Evolutionary conservation across 1,140 invertebrate species (phyloP).

Genomic region (Ostrea denselamellosa): DNA sequence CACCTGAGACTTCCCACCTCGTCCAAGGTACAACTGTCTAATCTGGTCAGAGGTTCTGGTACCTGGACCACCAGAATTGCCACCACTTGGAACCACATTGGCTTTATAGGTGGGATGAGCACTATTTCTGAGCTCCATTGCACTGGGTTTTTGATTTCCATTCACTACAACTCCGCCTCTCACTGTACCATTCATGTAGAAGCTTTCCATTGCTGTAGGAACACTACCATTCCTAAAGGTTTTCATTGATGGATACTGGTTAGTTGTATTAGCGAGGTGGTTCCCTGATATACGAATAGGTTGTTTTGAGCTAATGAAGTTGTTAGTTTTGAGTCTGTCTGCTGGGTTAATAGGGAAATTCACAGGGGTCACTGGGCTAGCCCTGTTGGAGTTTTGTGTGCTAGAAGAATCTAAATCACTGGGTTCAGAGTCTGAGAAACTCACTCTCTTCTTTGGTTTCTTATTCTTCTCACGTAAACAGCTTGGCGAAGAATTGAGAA

Average conservation of each 20-base stretch:
- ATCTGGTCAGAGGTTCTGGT: conserved; percentile 31
- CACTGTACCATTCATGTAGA: conserved; percentile 33
- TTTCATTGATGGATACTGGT: conserved; percentile 6
- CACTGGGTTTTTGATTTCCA: conserved; percentile 39
- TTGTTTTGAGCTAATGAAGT: background rate
- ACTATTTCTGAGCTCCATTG: conserved; percentile 39
- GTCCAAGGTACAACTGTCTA: conserved; percentile 35
- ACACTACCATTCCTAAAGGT: conserved; percentile 7
- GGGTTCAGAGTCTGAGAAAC: conserved; percentile 68
- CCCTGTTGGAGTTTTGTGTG: conserved; percentile 24
- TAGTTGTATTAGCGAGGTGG: background rate
- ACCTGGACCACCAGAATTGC: background rate
- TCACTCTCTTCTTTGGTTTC: conserved; percentile 64
- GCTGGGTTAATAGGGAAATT: conserved; percentile 2
- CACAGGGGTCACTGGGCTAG: conserved; percentile 2
- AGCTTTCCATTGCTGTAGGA: conserved; percentile 14
- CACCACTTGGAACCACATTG: background rate
- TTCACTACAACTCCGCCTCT: conserved; percentile 25
- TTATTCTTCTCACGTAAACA: conserved; percentile 46
- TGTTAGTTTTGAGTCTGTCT: background rate
- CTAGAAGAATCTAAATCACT: conserved; percentile 57
- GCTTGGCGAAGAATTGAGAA: conserved; percentile 52
- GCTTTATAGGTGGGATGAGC: conserved; percentile 34
- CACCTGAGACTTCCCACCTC: conserved; percentile 32
- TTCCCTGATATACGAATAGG: conserved; percentile 21